phyloP scores from a whole-genome alignment of 2,888 invertebrate species.

The Catocala sponsa region DNA sequence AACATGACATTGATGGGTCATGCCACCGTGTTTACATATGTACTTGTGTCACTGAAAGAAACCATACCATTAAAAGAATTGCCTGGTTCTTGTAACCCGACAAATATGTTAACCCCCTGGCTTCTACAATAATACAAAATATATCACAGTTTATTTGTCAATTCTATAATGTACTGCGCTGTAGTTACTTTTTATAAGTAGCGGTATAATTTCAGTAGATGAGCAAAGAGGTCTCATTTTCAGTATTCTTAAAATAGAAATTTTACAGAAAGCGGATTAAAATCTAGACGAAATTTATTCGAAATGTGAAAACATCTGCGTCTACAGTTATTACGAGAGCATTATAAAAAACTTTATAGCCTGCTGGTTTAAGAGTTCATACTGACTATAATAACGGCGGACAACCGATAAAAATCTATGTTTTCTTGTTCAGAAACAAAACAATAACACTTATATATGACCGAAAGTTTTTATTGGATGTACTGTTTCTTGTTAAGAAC shows the following conservation, averaged over 20 bases:
- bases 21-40: no score
- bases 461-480: not conserved
- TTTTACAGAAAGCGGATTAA: slow-evolving; percentile 8
- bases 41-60: no score
- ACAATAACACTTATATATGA: slow-evolving; percentile 4
- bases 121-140: no score
- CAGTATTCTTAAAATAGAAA: not conserved
- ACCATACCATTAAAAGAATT: no score
- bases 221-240: no score
- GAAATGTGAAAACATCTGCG: slow-evolving; percentile 4
- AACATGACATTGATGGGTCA: no score
- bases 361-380: slow-evolving; percentile 7
- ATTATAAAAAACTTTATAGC: slow-evolving; percentile 10
- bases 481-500: not conserved
- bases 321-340: slow-evolving; percentile 11
- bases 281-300: slow-evolving; percentile 2
- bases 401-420: slow-evolving; percentile 13
- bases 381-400: slow-evolving; percentile 12
- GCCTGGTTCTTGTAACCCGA: no score
- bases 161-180: no score
- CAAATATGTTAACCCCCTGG: no score
- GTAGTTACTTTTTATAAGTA: no score
- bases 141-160: no score
- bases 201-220: no score
- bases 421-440: slow-evolving; percentile 12